Evolutionary conservation across 2,888 invertebrate species (phyloP).

Genomic region (Phortica magna): DNA sequence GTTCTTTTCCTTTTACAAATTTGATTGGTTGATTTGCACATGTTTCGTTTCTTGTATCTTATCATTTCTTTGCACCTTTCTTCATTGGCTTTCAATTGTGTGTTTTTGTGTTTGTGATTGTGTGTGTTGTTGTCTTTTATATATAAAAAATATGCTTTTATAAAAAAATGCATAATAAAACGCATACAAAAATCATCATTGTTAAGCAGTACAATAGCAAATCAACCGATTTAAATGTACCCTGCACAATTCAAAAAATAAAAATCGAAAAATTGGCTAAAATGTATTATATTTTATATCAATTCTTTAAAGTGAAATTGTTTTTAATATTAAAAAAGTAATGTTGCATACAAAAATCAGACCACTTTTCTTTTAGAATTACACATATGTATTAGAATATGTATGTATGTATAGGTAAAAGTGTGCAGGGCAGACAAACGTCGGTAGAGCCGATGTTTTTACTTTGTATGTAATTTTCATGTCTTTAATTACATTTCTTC

Average conservation of each 20-base stretch:
- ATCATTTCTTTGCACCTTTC: background rate
- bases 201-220: slow-evolving; percentile 30
- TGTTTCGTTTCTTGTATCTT: background rate
- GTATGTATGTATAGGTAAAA: background rate
- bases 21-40: slow-evolving; percentile 9
- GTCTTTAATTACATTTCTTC: background rate
- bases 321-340: too few relatives aligned
- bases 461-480: background rate
- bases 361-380: background rate
- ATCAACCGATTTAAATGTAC: slow-evolving; percentile 6
- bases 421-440: background rate
- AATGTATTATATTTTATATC: too few relatives aligned
- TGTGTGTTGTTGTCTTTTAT: background rate
- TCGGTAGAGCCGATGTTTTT: background rate
- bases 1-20: slow-evolving; percentile 15
- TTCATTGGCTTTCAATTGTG: background rate
- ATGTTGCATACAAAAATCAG: too few relatives aligned
- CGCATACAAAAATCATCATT: slow-evolving; percentile 22
- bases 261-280: background rate
- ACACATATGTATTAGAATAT: background rate
- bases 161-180: slow-evolving; percentile 27
- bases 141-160: slow-evolving; percentile 27
- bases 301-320: too few relatives aligned
- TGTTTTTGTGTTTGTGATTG: background rate
- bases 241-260: background rate